A percentile compares a stretch with the other conserved stretches of the same genome.
Evolutionary conservation across 2,888 invertebrate genomes (phyloP).

Genomic region (Coenonympha glycerion): DNA sequence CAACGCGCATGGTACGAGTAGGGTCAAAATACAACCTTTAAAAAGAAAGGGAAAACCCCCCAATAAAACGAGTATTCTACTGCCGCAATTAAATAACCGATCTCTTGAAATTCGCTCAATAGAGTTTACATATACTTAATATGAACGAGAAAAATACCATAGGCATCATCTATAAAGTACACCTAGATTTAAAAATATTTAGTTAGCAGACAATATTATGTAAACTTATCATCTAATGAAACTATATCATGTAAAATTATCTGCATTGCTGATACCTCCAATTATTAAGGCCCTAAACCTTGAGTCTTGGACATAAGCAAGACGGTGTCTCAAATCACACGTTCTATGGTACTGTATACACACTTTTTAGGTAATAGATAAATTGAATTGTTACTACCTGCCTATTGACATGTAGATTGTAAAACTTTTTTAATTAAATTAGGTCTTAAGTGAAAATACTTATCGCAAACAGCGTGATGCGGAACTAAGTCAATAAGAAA

Average conservation of each 20-base stretch:
- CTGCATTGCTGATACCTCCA: slow-evolving; percentile 21
- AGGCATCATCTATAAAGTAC: slow-evolving; percentile 11
- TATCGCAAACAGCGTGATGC: neutral
- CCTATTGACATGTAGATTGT: slow-evolving; percentile 72
- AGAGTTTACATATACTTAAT: neutral
- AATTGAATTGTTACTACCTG: slow-evolving; percentile 69
- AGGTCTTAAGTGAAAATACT: neutral
- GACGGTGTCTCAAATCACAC: slow-evolving; percentile 30
- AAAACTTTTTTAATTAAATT: slow-evolving; percentile 51
- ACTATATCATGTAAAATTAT: slow-evolving; percentile 21
- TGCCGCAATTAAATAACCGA: too few relatives aligned
- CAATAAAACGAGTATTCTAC: too few relatives aligned
- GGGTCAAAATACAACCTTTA: neutral
- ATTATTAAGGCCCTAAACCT: slow-evolving; percentile 18
- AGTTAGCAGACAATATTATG: slow-evolving; percentile 38
- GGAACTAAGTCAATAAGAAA: neutral
- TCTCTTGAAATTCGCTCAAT: too few relatives aligned
- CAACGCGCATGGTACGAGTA: too few relatives aligned
- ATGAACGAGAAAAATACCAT: slow-evolving; percentile 3
- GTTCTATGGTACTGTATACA: slow-evolving; percentile 44
- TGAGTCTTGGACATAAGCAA: slow-evolving; percentile 23
- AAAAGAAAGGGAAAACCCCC: neutral
- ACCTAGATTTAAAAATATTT: slow-evolving; percentile 30
- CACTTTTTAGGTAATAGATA: slow-evolving; percentile 52
- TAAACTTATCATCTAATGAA: slow-evolving; percentile 36